These are phyloP conservation scores for Strigamia crassipes DNA, from an alignment of 2,888 invertebrate species.

Conservation along the genomic window DNA sequence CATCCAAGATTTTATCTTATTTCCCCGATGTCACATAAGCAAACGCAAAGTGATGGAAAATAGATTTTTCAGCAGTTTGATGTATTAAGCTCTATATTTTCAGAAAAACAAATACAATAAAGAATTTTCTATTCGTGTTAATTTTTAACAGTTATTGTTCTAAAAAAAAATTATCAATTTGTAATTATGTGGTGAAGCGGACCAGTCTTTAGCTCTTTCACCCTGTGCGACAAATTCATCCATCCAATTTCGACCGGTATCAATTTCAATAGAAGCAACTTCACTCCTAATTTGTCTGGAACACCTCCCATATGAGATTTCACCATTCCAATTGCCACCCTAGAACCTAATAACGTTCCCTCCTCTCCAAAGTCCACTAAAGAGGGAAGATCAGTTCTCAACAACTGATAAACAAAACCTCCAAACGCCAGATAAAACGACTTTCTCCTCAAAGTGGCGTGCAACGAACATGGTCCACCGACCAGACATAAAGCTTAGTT, in stretches of 20 bases:
- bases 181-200: too few relatives aligned
- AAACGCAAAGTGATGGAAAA: conserved; percentile 15
- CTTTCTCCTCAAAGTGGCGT: conserved; percentile 14
- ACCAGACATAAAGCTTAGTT: conserved; percentile 18
- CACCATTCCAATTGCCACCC: not conserved
- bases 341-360: not conserved
- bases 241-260: too few relatives aligned
- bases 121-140: too few relatives aligned
- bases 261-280: too few relatives aligned
- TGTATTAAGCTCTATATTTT: not conserved
- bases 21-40: conserved; percentile 23
- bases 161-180: too few relatives aligned
- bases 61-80: conserved; percentile 2
- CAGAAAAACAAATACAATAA: not conserved
- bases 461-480: conserved; percentile 17
- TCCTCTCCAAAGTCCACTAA: conserved; percentile 1
- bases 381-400: conserved; percentile 9
- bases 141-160: too few relatives aligned
- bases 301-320: not conserved
- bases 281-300: not conserved
- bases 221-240: too few relatives aligned
- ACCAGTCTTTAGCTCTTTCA: too few relatives aligned
- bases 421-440: conserved; percentile 35
- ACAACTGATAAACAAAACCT: conserved; percentile 13
- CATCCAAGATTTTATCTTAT: not conserved